Percentiles rank a stretch among this genome's conserved stretches.
phyloP scores from a whole-genome alignment of 2,113 vertebrate species.

The Notechis scutatus region DNA sequence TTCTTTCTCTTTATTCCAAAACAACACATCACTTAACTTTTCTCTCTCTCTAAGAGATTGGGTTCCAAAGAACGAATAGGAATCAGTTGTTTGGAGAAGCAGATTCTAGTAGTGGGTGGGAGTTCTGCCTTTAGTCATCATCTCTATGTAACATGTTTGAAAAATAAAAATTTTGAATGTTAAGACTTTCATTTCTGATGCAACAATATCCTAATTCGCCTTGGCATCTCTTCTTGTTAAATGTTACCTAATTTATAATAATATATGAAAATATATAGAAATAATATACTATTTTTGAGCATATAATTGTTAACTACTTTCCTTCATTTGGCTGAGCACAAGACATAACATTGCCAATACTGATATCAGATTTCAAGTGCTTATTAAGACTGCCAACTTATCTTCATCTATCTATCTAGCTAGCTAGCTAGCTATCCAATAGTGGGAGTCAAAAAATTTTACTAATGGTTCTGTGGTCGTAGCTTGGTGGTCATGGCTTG shows the following conservation, averaged over 20 bases:
- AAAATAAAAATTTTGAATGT: not conserved
- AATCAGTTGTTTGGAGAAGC: not conserved
- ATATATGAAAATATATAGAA: not conserved
- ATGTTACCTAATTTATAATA: not conserved
- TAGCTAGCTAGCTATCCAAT: not conserved
- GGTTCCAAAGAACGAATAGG: not conserved
- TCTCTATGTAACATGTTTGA: not conserved
- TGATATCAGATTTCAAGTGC: not conserved
- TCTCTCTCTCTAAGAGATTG: not conserved
- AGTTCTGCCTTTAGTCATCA: not conserved
- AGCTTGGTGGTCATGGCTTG: too few species aligned
- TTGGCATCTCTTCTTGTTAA: not conserved
- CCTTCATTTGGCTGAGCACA: not conserved
- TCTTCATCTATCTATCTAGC: not conserved
- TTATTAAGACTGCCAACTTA: not conserved
- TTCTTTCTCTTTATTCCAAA: not conserved
- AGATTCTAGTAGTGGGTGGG: not conserved
- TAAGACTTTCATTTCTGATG: not conserved
- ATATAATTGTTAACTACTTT: not conserved
- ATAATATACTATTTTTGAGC: not conserved
- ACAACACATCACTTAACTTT: not conserved
- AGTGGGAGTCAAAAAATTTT: too few species aligned
- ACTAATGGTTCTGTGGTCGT: too few species aligned
- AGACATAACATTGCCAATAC: not conserved
- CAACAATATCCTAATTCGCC: not conserved